Conservation (phyloP, 2,888 invertebrate genomes). For the Chrysolina haemoptera region DNA sequence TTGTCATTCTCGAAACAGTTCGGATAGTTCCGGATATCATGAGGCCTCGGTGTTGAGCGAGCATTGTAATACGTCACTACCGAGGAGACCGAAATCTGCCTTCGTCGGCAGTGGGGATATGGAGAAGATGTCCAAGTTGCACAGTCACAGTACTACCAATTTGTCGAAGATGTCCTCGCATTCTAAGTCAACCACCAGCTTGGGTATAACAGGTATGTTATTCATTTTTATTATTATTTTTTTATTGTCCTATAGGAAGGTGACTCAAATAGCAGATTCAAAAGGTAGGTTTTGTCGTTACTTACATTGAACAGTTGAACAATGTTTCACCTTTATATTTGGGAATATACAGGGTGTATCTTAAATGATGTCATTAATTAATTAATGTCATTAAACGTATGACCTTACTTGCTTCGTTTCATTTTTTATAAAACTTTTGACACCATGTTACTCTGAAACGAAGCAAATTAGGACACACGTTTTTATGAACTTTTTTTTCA, state of each 20-base stretch:
- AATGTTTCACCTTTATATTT: too few species aligned
- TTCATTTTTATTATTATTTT: neutral
- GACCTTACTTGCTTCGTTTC: too few species aligned
- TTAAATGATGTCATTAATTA: too few species aligned
- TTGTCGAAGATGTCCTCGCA: conserved; percentile 65
- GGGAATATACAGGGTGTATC: too few species aligned
- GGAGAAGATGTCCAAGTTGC: conserved; percentile 50
- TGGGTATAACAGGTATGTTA: conserved; percentile 64
- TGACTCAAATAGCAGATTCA: too few species aligned
- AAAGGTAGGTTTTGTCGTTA: too few species aligned
- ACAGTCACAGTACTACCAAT: conserved; percentile 65
- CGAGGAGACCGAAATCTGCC: conserved; percentile 65
- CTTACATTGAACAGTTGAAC: too few species aligned
- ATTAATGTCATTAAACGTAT: too few species aligned
- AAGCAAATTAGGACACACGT: too few species aligned
- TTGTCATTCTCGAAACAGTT: conserved; percentile 80
- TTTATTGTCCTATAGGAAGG: neutral
- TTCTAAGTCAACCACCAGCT: conserved; percentile 68
- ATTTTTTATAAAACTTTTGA: too few species aligned
- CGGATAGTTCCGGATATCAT: conserved; percentile 82
- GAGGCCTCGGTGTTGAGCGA: conserved; percentile 79
- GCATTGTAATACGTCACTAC: conserved; percentile 70
- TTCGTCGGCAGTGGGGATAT: conserved; percentile 54
- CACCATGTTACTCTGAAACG: too few species aligned
- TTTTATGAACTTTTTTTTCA: too few species aligned